Base-by-base conservation (phyloP, 2,113 vertebrate species). In the Vidua chalybeata region DNA sequence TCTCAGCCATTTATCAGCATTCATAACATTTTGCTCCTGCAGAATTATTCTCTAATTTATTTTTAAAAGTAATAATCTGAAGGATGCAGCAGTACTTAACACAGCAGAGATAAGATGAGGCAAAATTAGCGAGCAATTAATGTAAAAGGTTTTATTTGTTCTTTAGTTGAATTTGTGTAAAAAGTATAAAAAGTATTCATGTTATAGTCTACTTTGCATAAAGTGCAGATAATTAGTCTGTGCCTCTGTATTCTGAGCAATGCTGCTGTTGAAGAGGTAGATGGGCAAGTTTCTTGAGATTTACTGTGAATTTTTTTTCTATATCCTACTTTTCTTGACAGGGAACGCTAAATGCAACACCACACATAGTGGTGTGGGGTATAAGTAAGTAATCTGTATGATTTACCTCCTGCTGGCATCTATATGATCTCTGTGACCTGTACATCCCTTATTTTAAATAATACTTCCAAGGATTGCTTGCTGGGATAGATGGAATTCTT, bases 31-130 rank as follows among this genome's bases (percentile, higher is more conserved):
- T 93, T 92, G 17, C 86, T 83, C 54, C 51, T 58, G 46, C 37
- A 84, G 93, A 93, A 89, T 90, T 82, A 64, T 94, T 92, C 86
- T 91, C 41, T 72, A 76, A 87, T 94, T 92, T 97, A 95, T 85
- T 94, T 95, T 96, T 69, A 63, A 89, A 94, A 96, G 89, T 52
- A 78, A 41, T 75, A 95, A 81, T 93, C 92, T 87, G 68, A 64
- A 84, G 41, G 67, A 63, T 94, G 63, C 75, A 74, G 75, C 10
- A 31, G 37, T 89, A 68, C 66, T 94, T 94, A 93, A 71, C 33
- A 22, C 26, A 69, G 72, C 22, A n/a, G 83, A 96, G 59, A 87
- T 79, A 89, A 89, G 28, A 90, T 81, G 85, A 84, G 45, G 48
- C 79, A 84, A 96, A 95, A 96, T 89, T 78, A 92, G 85, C 6